Base-by-base conservation (phyloP, 2,113 vertebrate species). In the Ahaetulla prasina region DNA sequence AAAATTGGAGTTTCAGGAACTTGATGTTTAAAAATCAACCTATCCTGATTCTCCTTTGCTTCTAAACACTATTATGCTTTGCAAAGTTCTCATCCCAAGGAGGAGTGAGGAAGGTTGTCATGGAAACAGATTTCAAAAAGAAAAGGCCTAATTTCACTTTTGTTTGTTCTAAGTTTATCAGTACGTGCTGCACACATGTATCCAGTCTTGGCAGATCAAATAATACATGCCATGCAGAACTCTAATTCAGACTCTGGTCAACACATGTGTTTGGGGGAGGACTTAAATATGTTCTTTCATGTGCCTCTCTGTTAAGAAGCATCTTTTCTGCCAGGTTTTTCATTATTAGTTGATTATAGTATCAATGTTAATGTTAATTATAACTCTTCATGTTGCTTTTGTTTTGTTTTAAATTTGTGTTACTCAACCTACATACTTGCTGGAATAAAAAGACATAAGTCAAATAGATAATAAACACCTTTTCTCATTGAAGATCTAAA, bases 101-200 rank as follows among this genome's bases (percentile, higher is more conserved):
- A 49, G 54, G 74, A 39, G 35, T 23, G 55, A 25, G 12, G 16
- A 53, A 18, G 49, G 85, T 87, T 8, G 10, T 68, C 25, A 93
- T 93, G 55, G 93, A 93, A 93, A 93, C 93, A 35, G 22, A 89
- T 86, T 89, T 86, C 80, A 68, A 54, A 39, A 30, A 16, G 39
- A 27, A 1, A 39, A 47, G 45, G n/a, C 74, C 93, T 86, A 68
- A 89, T 86, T 92, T 55, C 30, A 52, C 27, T 89, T 86, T 49
- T 68, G 47, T 86, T 54, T 89, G 47, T 91, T 91, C 88, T 92
- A 89, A 47, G 93, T n/a, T 63, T 85, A 50, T 49, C 20, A 55
- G 88, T 57, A 45, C 12, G 12, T 27, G 49, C 88, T 74, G 49
- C 87, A 87, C 49, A 53, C 43, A 39, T 84, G 39, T 50, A 68